Conservation (phyloP, 1,140 invertebrate species). For the Alviniconcha marisindica region DNA sequence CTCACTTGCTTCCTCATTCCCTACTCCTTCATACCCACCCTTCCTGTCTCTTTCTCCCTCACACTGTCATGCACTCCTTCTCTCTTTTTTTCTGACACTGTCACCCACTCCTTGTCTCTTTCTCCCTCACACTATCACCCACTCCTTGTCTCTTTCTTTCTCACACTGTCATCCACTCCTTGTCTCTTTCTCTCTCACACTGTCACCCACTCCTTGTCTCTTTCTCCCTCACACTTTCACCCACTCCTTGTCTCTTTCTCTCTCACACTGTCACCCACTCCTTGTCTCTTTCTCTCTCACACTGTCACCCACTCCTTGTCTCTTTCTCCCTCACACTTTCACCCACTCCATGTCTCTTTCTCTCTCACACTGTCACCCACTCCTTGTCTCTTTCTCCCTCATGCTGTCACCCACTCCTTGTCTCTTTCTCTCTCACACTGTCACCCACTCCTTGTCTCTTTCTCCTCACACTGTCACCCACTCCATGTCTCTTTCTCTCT, state of each 20-base stretch:
- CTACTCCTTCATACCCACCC: background rate
- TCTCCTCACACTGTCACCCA: no score
- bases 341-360: no score
- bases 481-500: no score
- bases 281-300: background rate
- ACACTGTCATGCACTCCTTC: background rate
- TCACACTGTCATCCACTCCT: background rate
- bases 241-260: background rate
- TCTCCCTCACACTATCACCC: background rate
- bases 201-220: background rate
- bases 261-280: background rate
- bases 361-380: background rate
- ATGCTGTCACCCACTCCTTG: background rate
- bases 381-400: background rate
- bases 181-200: background rate
- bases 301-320: background rate
- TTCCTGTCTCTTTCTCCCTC: background rate
- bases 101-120: background rate
- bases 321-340: no score
- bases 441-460: no score
- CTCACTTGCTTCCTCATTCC: no score
- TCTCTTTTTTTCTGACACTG: background rate
- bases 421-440: no score
- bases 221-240: background rate
- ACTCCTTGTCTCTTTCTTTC: background rate